Evolutionary conservation across 1,140 invertebrate species (phyloP), one percentile per base, ranked within the genome.

Genomic region (Gryon sp.): DNA sequence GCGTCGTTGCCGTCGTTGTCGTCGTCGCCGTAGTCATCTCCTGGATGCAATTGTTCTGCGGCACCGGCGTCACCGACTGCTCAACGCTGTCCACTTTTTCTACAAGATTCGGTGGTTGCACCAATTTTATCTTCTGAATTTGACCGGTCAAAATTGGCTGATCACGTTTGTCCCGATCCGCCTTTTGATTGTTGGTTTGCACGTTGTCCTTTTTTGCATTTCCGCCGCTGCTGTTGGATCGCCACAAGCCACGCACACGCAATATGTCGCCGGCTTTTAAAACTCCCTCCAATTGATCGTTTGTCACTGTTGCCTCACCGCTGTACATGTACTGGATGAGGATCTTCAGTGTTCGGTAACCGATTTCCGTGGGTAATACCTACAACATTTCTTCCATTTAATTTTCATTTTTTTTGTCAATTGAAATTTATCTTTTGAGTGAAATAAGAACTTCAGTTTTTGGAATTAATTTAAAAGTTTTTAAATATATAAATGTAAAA

Each of bases 241-340:
- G 80, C 90, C 93, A 95, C 3, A 95, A 83, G 6, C 94, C 93
- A 30, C 93, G 91, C 6, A 96, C 93, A 80, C 94, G 93, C 0
- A 96, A 81, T 4, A 95, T 91, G 80, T 95, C 94, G 0, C 94
- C 94, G 0, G 94, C 94, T 82, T 93, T 93, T 30, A 96, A 79
- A 1, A 95, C 94, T 52, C 91, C 92, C 77, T 94, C 93, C 36
- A 96, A 82, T 18, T 95, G 93, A 81, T 95, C 94, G 85, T 95
- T 95, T 53, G 93, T 94, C 4, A 96, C 94, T 12, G 94, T 96
- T 18, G 94, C 94, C 88, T 96, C 94, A 1, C 94, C 94, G 85
- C 90, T 94, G 86, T 96, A 95, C 94, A 95, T 95, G 82, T 96
- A 96, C 80, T 95, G 93, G n/a, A 95, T 92, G 0, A 96, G 89